Conservation (phyloP, 2,888 invertebrate species). For the Mythimna loreyi region DNA sequence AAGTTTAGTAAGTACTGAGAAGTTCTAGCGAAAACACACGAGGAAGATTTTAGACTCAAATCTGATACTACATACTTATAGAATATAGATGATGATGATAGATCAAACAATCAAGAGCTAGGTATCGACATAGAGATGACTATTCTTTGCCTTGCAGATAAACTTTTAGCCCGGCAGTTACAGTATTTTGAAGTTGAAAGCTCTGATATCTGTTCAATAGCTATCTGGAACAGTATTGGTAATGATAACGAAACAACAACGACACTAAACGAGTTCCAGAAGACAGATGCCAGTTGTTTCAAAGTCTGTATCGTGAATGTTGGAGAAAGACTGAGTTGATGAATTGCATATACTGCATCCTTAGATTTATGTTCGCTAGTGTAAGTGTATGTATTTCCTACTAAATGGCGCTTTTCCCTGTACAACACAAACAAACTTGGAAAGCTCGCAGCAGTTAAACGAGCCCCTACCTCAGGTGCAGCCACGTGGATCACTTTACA, state of each 20-base stretch:
- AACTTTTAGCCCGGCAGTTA: background rate
- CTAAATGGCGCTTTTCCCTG: background rate
- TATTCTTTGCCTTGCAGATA: background rate
- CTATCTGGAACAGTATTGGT: background rate
- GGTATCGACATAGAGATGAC: background rate
- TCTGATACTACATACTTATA: too few relatives aligned
- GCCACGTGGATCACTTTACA: slow-evolving; percentile 15
- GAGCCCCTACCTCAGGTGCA: slow-evolving; percentile 25
- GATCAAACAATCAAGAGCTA: too few relatives aligned
- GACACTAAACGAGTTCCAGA: background rate
- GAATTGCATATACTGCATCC: background rate
- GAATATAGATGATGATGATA: too few relatives aligned
- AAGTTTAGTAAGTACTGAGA: background rate
- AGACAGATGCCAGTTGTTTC: background rate
- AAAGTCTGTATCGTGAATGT: background rate
- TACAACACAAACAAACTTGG: slow-evolving; percentile 12
- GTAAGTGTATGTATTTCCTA: background rate
- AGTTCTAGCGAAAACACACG: background rate
- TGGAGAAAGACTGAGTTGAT: background rate
- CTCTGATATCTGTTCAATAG: background rate
- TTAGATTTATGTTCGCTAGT: background rate
- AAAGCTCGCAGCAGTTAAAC: slow-evolving; percentile 14
- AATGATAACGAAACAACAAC: background rate
- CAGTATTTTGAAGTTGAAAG: background rate
- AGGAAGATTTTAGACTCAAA: background rate